phyloP scores from a whole-genome alignment of 53 echinoderm and acorn worm species.

The Echinometra lucunter region DNA sequence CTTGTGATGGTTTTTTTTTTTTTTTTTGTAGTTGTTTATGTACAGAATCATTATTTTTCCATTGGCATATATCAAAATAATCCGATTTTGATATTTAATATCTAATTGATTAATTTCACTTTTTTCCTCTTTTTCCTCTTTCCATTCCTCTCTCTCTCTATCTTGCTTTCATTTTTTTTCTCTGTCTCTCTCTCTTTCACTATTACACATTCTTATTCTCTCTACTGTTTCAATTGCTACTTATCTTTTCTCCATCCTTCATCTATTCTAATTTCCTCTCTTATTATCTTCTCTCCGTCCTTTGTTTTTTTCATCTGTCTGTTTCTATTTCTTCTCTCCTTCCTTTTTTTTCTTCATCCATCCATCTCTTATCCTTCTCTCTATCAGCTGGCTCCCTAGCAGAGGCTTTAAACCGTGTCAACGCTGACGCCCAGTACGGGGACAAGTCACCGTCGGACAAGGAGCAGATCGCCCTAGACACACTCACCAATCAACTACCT shows the following conservation, averaged over 20 bases:
- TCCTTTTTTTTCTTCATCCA: too few species aligned
- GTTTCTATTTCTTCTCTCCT: not conserved
- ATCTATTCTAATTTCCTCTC: not conserved
- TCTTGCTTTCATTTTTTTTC: not conserved
- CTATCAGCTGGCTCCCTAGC: conserved; percentile 1
- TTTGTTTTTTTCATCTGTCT: not conserved
- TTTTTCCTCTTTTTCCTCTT: not conserved
- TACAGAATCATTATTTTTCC: not conserved
- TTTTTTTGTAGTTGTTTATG: not conserved
- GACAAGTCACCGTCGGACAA: conserved; percentile 79
- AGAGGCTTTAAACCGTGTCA: conserved; percentile 61
- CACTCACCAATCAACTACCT: conserved; percentile 92
- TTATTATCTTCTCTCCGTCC: not conserved
- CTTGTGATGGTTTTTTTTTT: not conserved
- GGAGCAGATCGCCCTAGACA: conserved; percentile 96
- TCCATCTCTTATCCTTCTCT: not conserved
- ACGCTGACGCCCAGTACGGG: not conserved
- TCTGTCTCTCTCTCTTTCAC: not conserved
- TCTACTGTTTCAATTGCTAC: not conserved
- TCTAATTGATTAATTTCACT: not conserved
- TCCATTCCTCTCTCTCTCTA: not conserved
- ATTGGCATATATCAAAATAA: not conserved
- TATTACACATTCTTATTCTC: too few species aligned
- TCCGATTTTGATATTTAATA: not conserved
- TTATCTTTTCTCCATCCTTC: not conserved